Evolutionary conservation across 1,140 invertebrate genomes (phyloP).

Genomic region (Pararge aegeria): DNA sequence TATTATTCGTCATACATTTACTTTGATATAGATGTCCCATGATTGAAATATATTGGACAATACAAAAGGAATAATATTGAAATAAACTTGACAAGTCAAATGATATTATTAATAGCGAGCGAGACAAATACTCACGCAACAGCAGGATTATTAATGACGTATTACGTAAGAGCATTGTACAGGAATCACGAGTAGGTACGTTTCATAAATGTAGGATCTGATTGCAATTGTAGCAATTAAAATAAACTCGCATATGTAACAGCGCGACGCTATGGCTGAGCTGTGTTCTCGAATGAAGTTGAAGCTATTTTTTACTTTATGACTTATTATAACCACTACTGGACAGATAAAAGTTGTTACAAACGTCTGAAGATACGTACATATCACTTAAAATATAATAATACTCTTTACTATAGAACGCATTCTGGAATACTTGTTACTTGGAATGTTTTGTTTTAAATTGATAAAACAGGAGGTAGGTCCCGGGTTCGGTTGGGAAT

Average conservation of each 20-base stretch:
- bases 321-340: not conserved
- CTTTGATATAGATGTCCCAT: too few species aligned
- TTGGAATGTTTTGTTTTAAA: too few species aligned
- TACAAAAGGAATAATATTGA: not conserved
- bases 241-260: slow-evolving; percentile 8
- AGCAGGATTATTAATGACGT: slow-evolving; percentile 1
- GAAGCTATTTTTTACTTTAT: not conserved
- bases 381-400: too few species aligned
- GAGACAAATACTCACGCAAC: not conserved
- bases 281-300: not conserved
- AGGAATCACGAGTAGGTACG: not conserved
- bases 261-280: not conserved
- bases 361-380: not conserved
- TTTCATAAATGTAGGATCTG: slow-evolving; percentile 15
- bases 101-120: not conserved
- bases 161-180: slow-evolving; percentile 13
- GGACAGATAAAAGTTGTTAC: too few species aligned
- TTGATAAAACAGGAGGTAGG: too few species aligned
- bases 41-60: too few species aligned
- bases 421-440: too few species aligned
- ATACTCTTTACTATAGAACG: too few species aligned
- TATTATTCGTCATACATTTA: too few species aligned
- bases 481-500: too few species aligned
- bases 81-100: slow-evolving; percentile 1
- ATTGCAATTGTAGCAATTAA: slow-evolving; percentile 17